phyloP scores from a whole-genome alignment of 2,113 vertebrate genomes.

The Zosterops pallidus region DNA sequence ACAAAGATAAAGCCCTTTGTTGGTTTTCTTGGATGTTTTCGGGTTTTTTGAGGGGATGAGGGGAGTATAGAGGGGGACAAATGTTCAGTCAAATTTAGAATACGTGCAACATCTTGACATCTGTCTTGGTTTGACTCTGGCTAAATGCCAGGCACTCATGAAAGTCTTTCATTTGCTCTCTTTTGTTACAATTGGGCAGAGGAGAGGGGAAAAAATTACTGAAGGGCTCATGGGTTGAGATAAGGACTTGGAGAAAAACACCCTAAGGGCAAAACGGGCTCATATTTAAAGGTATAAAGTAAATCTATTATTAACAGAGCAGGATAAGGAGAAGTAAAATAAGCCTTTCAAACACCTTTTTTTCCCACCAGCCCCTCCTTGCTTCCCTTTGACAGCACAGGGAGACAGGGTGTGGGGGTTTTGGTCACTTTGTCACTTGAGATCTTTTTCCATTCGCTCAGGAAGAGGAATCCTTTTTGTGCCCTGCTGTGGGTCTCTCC shows the following conservation, averaged over 20 bases:
- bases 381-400: not conserved
- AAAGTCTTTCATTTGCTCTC: not conserved
- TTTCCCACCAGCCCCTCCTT: not conserved
- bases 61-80: not conserved
- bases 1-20: not conserved
- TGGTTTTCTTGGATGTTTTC: not conserved
- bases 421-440: fast-evolving
- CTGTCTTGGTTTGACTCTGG: not conserved
- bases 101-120: not conserved
- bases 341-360: not conserved
- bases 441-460: not conserved
- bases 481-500: not conserved
- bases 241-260: not conserved
- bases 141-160: not conserved
- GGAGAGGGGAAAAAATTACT: not conserved
- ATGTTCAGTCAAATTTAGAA: not conserved
- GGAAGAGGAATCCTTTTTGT: not conserved
- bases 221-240: not conserved
- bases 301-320: not conserved
- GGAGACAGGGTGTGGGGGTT: not conserved
- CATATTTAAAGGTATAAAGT: not conserved
- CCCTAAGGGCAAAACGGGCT: not conserved
- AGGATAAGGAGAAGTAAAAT: not conserved
- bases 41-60: not conserved
- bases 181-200: not conserved